A percentile compares a stretch with the other conserved stretches of the same genome.
These are phyloP conservation scores for Gambusia yucatana DNA, from an alignment of 2,797 vertebrate genomes.

Conservation along the genomic window DNA sequence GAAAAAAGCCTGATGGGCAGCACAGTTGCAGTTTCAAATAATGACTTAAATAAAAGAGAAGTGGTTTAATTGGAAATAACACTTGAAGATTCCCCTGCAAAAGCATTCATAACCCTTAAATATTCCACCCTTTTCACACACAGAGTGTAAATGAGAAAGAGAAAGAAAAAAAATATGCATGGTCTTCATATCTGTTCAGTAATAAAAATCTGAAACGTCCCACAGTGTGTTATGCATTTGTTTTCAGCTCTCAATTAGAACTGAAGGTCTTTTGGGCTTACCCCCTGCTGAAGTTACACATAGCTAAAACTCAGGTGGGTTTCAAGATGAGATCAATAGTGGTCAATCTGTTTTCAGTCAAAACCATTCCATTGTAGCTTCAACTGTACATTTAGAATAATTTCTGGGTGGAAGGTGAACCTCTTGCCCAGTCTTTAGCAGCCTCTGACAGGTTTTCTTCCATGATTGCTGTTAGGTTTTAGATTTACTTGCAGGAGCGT, in stretches of 20 bases:
- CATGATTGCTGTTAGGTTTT: neutral
- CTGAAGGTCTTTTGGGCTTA: neutral
- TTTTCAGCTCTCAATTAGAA: neutral
- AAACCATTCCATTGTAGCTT: neutral
- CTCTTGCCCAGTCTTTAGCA: neutral
- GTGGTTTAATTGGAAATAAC: neutral
- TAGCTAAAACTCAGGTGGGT: neutral
- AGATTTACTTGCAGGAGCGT: no score
- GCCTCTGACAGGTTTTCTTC: neutral
- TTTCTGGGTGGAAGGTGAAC: neutral
- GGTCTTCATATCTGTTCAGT: neutral
- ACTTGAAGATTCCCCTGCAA: neutral
- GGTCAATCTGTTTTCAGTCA: neutral
- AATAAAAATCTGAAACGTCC: neutral
- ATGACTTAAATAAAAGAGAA: conserved; percentile 3
- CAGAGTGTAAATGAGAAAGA: neutral
- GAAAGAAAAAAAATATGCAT: neutral
- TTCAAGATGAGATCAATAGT: neutral
- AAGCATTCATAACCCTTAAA: neutral
- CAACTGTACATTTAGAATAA: neutral
- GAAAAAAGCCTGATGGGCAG: conserved; percentile 79
- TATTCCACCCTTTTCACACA: neutral
- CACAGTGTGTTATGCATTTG: neutral
- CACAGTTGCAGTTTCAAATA: conserved; percentile 63
- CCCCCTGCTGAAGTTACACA: neutral